Evolutionary conservation across 2,797 vertebrate species (phyloP).

Genomic region (Brotula barbata): DNA sequence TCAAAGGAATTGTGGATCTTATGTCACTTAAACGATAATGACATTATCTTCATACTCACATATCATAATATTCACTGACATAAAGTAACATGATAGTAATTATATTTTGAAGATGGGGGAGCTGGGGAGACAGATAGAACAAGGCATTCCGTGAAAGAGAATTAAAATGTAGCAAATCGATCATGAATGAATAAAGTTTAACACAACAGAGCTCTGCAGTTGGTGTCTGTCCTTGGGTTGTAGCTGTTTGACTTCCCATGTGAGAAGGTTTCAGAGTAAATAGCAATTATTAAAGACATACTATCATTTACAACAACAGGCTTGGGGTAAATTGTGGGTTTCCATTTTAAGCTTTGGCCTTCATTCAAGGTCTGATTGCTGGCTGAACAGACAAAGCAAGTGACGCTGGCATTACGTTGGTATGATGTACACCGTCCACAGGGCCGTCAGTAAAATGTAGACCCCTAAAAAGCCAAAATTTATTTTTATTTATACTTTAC

Average conservation of each 20-base stretch:
- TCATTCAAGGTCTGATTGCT: background rate
- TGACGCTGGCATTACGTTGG: background rate
- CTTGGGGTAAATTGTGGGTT: background rate
- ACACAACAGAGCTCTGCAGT: background rate
- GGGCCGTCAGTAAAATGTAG: background rate
- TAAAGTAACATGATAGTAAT: no score
- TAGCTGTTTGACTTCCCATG: background rate
- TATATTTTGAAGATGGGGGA: no score
- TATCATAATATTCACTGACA: no score
- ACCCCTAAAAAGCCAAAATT: background rate
- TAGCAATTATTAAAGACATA: background rate
- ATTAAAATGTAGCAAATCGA: no score
- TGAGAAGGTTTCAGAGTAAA: background rate
- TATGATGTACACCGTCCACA: background rate
- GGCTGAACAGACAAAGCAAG: background rate
- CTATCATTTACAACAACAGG: background rate
- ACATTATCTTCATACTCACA: no score
- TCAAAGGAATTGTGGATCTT: no score
- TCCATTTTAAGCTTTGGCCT: background rate
- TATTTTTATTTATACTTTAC: background rate
- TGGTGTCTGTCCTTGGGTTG: background rate
- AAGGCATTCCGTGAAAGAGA: no score
- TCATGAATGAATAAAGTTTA: no score
- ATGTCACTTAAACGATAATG: no score
- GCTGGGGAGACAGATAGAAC: no score